Evolutionary conservation across 2,888 invertebrate genomes (phyloP), one percentile per base, ranked within the genome.

Genomic region (Ethmia dodecea): DNA sequence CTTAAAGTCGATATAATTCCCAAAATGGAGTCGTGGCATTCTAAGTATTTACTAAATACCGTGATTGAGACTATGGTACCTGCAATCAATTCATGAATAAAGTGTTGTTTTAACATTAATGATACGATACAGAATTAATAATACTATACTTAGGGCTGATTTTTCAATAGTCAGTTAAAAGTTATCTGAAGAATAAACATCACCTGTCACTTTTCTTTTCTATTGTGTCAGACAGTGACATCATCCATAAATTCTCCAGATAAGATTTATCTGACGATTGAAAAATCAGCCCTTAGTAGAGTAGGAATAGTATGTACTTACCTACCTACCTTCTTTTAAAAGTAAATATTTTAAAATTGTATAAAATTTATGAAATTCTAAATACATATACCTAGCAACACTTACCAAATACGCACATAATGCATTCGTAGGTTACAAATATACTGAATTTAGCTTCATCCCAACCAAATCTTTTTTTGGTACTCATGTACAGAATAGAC

Each of bases 1-100:
- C 93, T 93, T 65, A 90, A 87, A 43, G 92, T 91, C 2, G 93
- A 92, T 55, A 93, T 86, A 2, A 92, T 90, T 8, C 93, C 93
- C 26, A 93, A 89, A 6, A 92, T 71, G 0, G 92, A 91, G 65
- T 93, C 93, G 51, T 43, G 36, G 41, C 39, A 41, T 28, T 43
- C 36, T 9, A 46, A 18, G 2, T 31, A 18, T 18, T 18, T 18
- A 8, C 18, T 18, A 8, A 18, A 18, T 8, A 18, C 18, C 18
- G 18, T 18, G 5, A 18, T 18, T 8, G 18, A 18, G 8, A 18
- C 5, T 18, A 18, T 18, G 8, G 18, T 18, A 18, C 18, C 18
- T 18, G 18, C 18, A 18, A 18, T 18, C 5, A 18, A 18, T 5
- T 8, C 8, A 18, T 5, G 5, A 8, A 5, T 18, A 5, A 5